Evolutionary conservation across 1,140 invertebrate species (phyloP).

Genomic region (Drosophila malerkotliana): DNA sequence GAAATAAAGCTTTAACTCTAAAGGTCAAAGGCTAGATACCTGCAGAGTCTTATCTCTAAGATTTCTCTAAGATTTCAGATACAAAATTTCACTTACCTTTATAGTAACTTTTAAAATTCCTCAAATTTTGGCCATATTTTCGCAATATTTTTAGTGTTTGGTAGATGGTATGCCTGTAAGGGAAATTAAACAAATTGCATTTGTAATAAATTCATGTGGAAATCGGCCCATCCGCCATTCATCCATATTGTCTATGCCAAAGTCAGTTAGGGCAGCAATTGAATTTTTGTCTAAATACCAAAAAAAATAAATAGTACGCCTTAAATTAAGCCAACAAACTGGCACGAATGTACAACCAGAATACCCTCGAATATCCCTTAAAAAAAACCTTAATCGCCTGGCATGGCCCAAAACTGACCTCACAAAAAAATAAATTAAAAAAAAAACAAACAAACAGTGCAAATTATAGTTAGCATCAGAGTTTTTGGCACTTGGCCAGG

Average conservation of each 20-base stretch:
- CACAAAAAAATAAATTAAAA: conserved; percentile 1
- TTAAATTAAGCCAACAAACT: conserved; percentile 33
- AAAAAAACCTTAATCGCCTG: too few species aligned
- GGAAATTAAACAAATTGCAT: conserved; percentile 32
- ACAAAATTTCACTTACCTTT: not conserved
- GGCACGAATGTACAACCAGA: conserved; percentile 20
- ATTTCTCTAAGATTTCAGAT: not conserved
- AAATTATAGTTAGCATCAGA: conserved; percentile 56
- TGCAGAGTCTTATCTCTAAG: not conserved
- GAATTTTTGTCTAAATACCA: conserved; percentile 38
- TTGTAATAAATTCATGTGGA: conserved; percentile 36
- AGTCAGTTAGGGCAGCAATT: conserved; percentile 44
- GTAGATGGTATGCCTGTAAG: conserved; percentile 8
- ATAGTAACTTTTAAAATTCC: too few species aligned
- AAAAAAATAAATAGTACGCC: not conserved
- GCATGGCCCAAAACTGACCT: not conserved
- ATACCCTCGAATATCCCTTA: conserved; percentile 11
- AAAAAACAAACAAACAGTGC: conserved; percentile 29
- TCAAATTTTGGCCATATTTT: not conserved
- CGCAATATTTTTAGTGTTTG: too few species aligned
- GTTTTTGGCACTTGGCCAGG: conserved; percentile 44
- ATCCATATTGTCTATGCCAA: conserved; percentile 49
- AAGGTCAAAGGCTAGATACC: not conserved
- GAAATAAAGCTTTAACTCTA: not conserved
- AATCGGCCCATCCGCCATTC: not conserved